Conservation (phyloP, 1,140 invertebrate genomes). For the Centruroides sculpturatus region DNA sequence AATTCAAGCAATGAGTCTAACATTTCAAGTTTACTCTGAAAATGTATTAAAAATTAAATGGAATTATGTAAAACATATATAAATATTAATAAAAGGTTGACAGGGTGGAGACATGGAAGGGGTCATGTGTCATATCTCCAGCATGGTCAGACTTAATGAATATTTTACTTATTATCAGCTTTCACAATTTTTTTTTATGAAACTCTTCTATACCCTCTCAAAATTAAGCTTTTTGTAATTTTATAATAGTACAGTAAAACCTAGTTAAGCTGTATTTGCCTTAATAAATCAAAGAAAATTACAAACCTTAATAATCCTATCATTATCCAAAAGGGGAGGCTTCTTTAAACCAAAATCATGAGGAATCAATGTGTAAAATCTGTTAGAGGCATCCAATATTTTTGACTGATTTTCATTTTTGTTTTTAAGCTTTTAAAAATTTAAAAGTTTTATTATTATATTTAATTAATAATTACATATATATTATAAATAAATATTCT, state of each 20-base stretch:
- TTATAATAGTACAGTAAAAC: too few relatives aligned
- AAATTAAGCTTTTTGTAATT: too few relatives aligned
- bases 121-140: too few relatives aligned
- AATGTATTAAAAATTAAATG: conserved; percentile 3
- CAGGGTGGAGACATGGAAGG: too few relatives aligned
- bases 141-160: too few relatives aligned
- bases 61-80: too few relatives aligned
- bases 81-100: too few relatives aligned
- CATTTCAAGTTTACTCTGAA: conserved; percentile 70
- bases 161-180: too few relatives aligned
- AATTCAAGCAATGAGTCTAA: conserved; percentile 83
- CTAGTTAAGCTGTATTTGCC: too few relatives aligned
- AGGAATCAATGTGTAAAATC: conserved; percentile 87
- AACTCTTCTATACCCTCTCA: too few relatives aligned
- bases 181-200: too few relatives aligned
- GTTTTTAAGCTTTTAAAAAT: conserved; percentile 24
- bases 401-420: conserved; percentile 32
- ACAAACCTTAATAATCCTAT: conserved; percentile 53
- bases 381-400: conserved; percentile 73
- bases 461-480: not conserved
- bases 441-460: conserved; percentile 5
- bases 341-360: conserved; percentile 80
- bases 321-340: conserved; percentile 60
- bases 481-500: conserved; percentile 20
- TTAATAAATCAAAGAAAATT: too few relatives aligned